These are phyloP conservation scores for Lypha dubia DNA, from an alignment of 2,888 invertebrate genomes.

Conservation along the genomic window DNA sequence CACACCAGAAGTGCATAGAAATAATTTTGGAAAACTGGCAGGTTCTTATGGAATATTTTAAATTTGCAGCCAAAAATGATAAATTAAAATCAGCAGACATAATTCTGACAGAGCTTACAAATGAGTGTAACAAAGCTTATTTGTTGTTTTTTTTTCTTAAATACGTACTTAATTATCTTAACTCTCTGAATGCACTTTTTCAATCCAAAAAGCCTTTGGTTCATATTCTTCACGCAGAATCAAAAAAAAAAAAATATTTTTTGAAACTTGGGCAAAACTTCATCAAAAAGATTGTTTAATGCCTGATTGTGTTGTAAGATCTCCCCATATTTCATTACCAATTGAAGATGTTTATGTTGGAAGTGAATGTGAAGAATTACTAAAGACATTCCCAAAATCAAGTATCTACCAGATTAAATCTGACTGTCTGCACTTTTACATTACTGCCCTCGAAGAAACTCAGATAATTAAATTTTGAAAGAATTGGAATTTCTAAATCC, in stretches of 20 bases:
- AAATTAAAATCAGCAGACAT: slow-evolving; percentile 66
- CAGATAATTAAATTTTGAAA: slow-evolving; percentile 16
- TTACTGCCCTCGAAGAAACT: slow-evolving; percentile 21
- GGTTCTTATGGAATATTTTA: slow-evolving; percentile 55
- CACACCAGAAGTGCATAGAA: slow-evolving; percentile 65
- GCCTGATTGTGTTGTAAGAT: slow-evolving; percentile 41
- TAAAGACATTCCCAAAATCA: slow-evolving; percentile 17
- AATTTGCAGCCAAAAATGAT: slow-evolving; percentile 43
- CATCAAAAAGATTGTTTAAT: slow-evolving; percentile 8
- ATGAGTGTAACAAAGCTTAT: slow-evolving; percentile 69
- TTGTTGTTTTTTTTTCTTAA: too few species aligned
- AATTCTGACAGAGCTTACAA: slow-evolving; percentile 57
- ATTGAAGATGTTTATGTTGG: too few species aligned
- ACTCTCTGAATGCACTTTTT: slow-evolving; percentile 63
- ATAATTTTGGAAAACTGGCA: slow-evolving; percentile 67
- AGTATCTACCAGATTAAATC: slow-evolving; percentile 39
- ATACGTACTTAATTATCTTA: slow-evolving; percentile 71
- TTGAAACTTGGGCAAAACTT: slow-evolving; percentile 10
- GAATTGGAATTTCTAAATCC: slow-evolving; percentile 40
- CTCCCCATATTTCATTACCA: slow-evolving; percentile 53
- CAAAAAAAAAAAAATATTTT: not conserved
- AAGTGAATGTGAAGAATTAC: slow-evolving; percentile 39
- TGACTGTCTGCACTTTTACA: slow-evolving; percentile 31
- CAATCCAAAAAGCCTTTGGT: slow-evolving; percentile 7
- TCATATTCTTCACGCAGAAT: not conserved